Evolutionary conservation across 2,113 vertebrate species (phyloP).

Genomic region (Cromileptes altivelis): DNA sequence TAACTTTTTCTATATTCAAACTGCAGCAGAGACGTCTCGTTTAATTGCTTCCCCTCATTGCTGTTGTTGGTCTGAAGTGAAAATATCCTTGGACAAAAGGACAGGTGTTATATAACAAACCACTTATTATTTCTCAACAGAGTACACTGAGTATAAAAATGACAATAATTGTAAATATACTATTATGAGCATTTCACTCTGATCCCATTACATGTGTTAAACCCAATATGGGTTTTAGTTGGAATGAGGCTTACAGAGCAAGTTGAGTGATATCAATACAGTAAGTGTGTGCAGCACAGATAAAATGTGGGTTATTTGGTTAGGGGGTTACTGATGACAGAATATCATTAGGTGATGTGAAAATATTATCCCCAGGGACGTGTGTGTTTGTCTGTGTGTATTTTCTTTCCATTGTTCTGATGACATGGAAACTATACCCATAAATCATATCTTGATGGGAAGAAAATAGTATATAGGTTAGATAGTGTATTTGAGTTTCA

Average conservation of each 20-base stretch:
- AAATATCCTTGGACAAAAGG: not conserved
- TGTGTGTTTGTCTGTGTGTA: constrained; percentile 10
- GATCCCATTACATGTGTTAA: not conserved
- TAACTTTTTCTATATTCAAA: not conserved
- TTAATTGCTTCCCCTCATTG: not conserved
- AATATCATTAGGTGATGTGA: constrained; percentile 35
- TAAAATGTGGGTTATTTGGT: constrained; percentile 30
- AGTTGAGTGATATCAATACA: not conserved
- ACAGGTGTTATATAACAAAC: not conserved
- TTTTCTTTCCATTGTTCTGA: constrained; percentile 32
- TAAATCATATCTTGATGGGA: constrained; percentile 43
- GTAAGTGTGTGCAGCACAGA: constrained; percentile 7
- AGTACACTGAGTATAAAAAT: too few relatives aligned
- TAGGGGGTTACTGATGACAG: constrained; percentile 33
- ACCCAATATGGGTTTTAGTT: not conserved
- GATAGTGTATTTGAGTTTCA: not conserved
- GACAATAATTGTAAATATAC: not conserved
- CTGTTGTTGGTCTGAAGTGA: not conserved
- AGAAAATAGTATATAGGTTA: constrained; percentile 2
- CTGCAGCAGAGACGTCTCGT: constrained; percentile 1
- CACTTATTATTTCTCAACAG: not conserved
- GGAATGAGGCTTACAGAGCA: not conserved
- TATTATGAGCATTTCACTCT: not conserved
- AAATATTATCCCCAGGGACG: constrained; percentile 38
- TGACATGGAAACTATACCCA: constrained; percentile 21